A percentile compares a stretch with the other conserved stretches of the same genome.
phyloP scores from a whole-genome alignment of 2,888 invertebrate genomes.

The Meteorus cinctellus region DNA sequence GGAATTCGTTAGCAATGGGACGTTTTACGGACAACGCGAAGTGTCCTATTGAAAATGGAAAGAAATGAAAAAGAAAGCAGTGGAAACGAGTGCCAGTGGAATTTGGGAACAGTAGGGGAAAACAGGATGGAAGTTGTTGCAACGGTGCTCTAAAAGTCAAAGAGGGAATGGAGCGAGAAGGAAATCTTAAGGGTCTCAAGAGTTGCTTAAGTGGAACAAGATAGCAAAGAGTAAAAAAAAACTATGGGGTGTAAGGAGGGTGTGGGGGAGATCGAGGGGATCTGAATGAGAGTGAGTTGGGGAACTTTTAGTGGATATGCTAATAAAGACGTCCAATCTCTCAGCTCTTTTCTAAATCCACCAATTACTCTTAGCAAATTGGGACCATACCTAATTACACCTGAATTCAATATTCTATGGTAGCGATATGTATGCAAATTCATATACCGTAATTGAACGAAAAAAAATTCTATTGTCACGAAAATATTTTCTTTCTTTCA shows the following conservation, averaged over 20 bases:
- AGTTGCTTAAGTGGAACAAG: conserved; percentile 24
- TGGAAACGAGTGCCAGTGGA: not conserved
- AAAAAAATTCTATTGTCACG: not conserved
- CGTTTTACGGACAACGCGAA: conserved; percentile 39
- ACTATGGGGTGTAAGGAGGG: not conserved
- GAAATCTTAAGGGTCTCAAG: conserved; percentile 27
- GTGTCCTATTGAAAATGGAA: conserved; percentile 11
- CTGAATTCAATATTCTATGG: not conserved
- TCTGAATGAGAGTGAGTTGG: not conserved
- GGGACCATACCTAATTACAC: conserved; percentile 15
- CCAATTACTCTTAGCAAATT: conserved; percentile 15
- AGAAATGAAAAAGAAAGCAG: conserved; percentile 9
- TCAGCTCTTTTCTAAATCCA: conserved; percentile 21
- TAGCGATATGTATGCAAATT: not conserved
- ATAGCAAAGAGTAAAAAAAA: conserved; percentile 6
- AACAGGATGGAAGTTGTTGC: conserved; percentile 18
- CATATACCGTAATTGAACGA: not conserved
- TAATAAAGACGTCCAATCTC: conserved; percentile 27
- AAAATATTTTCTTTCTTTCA: conserved; percentile 15
- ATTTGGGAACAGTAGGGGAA: not conserved
- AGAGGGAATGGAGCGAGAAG: conserved; percentile 24
- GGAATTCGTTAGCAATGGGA: conserved; percentile 42
- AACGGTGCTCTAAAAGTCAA: conserved; percentile 29
- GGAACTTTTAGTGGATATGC: conserved; percentile 19
- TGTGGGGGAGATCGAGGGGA: not conserved